These are phyloP conservation scores for Lepidurus packardi DNA, from an alignment of 1,140 invertebrate species.

Conservation along the genomic window DNA sequence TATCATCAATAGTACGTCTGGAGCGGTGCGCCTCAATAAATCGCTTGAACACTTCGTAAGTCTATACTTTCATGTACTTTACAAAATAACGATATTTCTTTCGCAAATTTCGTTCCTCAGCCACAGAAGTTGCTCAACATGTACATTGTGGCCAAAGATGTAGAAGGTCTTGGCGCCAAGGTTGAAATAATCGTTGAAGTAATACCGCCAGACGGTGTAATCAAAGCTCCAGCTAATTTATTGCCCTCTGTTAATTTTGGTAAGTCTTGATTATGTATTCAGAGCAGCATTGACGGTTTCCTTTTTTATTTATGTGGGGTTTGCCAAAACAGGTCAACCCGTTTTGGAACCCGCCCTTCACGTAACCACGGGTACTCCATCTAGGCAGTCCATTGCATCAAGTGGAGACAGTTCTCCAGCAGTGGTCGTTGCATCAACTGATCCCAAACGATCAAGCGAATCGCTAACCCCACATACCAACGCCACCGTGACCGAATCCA, in stretches of 20 bases:
- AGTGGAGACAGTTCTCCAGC: not conserved
- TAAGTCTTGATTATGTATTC: not conserved
- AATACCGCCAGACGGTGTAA: not conserved
- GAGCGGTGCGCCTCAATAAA: not conserved
- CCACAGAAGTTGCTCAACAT: not conserved
- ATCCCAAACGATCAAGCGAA: not conserved
- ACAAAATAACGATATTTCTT: not conserved
- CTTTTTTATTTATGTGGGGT: not conserved
- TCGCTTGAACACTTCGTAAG: not conserved
- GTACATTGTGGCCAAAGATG: slow-evolving; percentile 8
- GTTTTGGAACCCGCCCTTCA: not conserved
- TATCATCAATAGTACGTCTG: not conserved
- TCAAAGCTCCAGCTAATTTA: not conserved
- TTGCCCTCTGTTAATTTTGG: not conserved
- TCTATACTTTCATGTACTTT: not conserved
- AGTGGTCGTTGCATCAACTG: not conserved
- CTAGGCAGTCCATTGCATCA: not conserved
- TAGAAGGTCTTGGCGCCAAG: slow-evolving; percentile 1
- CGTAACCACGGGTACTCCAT: not conserved
- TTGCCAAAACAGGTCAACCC: not conserved
- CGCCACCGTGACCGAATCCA: slow-evolving; percentile 15
- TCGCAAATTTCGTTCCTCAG: not conserved
- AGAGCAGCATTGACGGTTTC: not conserved
- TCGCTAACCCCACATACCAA: not conserved
- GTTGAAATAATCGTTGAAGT: slow-evolving; percentile 19